Base-by-base conservation (phyloP, 2,888 invertebrate species). In the Meiosimyza decipiens region DNA sequence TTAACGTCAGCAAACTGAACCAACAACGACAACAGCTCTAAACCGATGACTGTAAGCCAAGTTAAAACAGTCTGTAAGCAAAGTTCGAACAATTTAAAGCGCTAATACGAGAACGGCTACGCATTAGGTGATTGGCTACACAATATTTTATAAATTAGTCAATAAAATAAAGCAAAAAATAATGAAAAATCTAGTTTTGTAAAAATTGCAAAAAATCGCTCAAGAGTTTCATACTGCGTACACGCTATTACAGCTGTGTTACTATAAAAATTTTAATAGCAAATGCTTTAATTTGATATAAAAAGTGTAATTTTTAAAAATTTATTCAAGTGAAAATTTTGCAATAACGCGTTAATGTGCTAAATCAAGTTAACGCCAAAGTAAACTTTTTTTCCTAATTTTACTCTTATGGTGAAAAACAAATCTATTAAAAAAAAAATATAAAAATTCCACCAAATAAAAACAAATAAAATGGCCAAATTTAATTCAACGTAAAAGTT, bases 51-150 rank as follows among this genome's bases (percentile, higher is more conserved):
- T 70, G 47, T 54, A 33, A 63, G 54, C 70, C 63, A 63, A 52
- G 72, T 76, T 80, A 82, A 84, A 78, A 84, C 85, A 84, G 84
- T 84, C 83, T 77, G 76, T 52, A 76, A 82, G 77, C 81, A 77
- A 78, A 79, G 80, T 78, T 82, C 79, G 79, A 78, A 76, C 74
- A 75, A 71, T 62, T 72, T 72, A 28, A 66, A 66, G 71, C 74
- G 72, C 4, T 28, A 28, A 28, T 28, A 28, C 70, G 52, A 16
- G 40, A 67, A 33, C 67, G 52, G 13, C 33, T n/a, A 50, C 69
- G 60, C 11, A 51, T 68, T 13, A 40, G 9, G 28, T 9, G 9
- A 40, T 40, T 7, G 6, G 9, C 6, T 9, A 40, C 9, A 40
- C 40, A 40, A 40, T 5, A 40, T 40, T 40, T 40, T 1, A 7